A percentile compares a stretch with the other conserved stretches of the same genome.
Evolutionary conservation across 2,113 vertebrate genomes (phyloP).

Genomic region (Xenopus laevis): DNA sequence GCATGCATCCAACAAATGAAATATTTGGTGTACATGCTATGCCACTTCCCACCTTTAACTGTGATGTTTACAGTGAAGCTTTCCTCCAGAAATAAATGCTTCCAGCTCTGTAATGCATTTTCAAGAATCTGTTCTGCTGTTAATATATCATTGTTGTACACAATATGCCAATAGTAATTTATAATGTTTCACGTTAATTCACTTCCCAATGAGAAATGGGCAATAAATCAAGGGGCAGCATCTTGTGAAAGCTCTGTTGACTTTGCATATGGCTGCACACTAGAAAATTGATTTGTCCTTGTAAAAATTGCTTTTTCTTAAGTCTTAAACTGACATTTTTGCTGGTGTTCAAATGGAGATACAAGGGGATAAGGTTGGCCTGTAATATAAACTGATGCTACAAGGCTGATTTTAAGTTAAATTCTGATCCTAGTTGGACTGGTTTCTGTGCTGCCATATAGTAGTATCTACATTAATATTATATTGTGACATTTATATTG

Average conservation of each 20-base stretch:
- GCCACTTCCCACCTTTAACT: too few species aligned
- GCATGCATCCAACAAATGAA: too few species aligned
- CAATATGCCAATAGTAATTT: neutral
- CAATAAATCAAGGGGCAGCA: neutral
- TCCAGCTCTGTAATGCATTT: neutral
- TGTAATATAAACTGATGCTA: too few species aligned
- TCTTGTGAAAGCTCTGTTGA: neutral
- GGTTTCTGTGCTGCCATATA: too few species aligned
- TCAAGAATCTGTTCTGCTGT: neutral
- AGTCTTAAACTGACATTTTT: neutral
- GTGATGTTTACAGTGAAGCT: too few species aligned
- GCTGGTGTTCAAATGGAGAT: neutral
- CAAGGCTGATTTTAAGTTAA: too few species aligned
- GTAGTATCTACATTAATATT: too few species aligned
- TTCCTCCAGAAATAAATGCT: too few species aligned
- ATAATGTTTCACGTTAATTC: neutral
- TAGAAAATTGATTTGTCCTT: neutral
- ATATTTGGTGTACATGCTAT: too few species aligned
- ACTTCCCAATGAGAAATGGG: neutral
- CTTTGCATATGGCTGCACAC: neutral
- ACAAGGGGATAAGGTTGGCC: too few species aligned
- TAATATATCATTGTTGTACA: neutral
- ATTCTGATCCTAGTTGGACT: too few species aligned
- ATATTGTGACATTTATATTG: too few species aligned
- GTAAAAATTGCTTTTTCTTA: neutral